phyloP scores from a whole-genome alignment of 1,140 invertebrate genomes.

The Drosophila insularis region DNA sequence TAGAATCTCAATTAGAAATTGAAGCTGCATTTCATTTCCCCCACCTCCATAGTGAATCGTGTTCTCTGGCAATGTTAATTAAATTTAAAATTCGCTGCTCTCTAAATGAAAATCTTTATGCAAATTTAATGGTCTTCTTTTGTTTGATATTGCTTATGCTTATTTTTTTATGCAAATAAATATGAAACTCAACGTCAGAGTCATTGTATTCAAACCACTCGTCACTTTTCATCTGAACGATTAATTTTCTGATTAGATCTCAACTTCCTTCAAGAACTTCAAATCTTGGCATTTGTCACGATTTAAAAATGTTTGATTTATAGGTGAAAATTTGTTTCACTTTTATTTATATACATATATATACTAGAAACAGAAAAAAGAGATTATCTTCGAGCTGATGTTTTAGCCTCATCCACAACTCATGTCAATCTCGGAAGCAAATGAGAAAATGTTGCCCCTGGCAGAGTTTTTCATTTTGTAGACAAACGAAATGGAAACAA shows the following conservation, averaged over 20 bases:
- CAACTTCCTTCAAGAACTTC: no score
- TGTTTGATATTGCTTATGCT: not conserved
- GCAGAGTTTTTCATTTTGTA: not conserved
- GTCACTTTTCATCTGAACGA: not conserved
- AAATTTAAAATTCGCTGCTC: constrained; percentile 21
- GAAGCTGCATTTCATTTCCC: constrained; percentile 22
- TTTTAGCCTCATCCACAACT: not conserved
- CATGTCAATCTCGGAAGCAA: not conserved
- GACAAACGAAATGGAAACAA: constrained; percentile 8
- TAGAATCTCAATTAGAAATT: constrained; percentile 72
- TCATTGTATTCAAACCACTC: no score
- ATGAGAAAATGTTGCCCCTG: constrained; percentile 2
- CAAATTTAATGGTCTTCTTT: not conserved
- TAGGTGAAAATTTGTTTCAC: not conserved
- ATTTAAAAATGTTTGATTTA: no score
- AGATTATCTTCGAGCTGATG: not conserved
- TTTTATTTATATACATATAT: not conserved
- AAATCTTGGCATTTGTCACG: no score
- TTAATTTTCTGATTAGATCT: no score
- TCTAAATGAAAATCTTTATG: not conserved
- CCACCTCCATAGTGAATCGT: not conserved
- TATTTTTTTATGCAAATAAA: not conserved
- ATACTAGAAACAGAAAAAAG: not conserved
- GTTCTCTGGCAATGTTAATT: constrained; percentile 35
- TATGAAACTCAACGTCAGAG: not conserved